A percentile compares a stretch with the other conserved stretches of the same genome.
Conservation (phyloP, 2,888 invertebrate species). For the Tanypteryx hageni region DNA sequence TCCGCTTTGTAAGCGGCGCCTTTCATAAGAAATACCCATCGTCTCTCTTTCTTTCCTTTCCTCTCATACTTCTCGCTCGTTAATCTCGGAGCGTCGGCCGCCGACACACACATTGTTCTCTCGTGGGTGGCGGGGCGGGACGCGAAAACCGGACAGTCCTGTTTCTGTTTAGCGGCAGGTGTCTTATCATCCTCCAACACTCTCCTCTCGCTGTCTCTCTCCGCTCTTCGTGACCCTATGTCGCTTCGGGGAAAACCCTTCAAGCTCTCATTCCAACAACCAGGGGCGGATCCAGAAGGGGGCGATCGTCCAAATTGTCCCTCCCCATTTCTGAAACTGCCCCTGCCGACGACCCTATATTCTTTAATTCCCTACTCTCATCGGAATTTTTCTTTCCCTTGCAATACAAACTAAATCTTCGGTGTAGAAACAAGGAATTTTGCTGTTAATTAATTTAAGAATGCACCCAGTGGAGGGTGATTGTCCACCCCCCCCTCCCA, state of each 20-base stretch:
- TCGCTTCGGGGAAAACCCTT: not conserved
- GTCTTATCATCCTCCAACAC: conserved; percentile 33
- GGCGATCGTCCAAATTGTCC: not conserved
- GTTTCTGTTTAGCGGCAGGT: conserved; percentile 27
- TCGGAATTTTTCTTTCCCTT: too few relatives aligned
- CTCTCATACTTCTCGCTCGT: not conserved
- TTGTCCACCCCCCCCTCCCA: too few relatives aligned
- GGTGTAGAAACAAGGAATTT: too few relatives aligned
- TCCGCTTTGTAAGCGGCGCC: not conserved
- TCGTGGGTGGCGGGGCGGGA: not conserved
- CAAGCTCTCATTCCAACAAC: too few relatives aligned
- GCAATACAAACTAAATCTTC: too few relatives aligned
- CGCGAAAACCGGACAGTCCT: not conserved
- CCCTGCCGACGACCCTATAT: too few relatives aligned
- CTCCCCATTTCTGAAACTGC: too few relatives aligned
- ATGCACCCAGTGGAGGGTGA: too few relatives aligned
- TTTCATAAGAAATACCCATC: not conserved
- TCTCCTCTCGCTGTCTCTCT: not conserved
- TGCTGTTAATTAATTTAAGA: too few relatives aligned
- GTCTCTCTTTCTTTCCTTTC: too few relatives aligned
- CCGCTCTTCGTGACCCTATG: too few relatives aligned
- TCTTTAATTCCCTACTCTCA: too few relatives aligned
- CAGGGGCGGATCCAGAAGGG: not conserved
- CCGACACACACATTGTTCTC: not conserved
- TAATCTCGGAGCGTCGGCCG: not conserved